Conservation (phyloP, 2,797 vertebrate genomes). For the Halcyon chelicuti region DNA sequence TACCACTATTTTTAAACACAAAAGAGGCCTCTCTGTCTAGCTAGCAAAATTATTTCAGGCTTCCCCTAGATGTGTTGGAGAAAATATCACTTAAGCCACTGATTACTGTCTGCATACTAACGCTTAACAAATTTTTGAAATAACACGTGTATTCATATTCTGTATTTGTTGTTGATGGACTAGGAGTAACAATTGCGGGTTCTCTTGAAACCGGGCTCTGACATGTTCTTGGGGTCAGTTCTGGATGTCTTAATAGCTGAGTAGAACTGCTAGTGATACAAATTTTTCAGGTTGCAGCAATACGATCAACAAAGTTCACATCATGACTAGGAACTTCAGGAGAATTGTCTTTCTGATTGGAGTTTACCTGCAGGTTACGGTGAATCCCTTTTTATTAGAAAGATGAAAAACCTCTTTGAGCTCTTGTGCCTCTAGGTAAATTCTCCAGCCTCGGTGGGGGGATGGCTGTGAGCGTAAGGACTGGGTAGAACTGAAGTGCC, state of each 20-base stretch:
- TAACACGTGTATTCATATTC: background rate
- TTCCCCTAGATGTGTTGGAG: background rate
- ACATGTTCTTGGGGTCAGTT: background rate
- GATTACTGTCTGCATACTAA: background rate
- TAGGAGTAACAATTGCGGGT: background rate
- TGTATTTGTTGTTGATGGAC: background rate
- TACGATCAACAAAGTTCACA: background rate
- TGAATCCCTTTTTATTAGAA: background rate
- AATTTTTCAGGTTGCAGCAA: background rate
- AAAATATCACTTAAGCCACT: background rate
- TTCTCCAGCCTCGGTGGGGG: background rate
- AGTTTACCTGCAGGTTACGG: background rate
- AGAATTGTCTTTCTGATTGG: background rate
- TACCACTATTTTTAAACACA: background rate
- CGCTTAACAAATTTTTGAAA: background rate
- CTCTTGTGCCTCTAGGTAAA: background rate
- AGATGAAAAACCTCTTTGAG: background rate
- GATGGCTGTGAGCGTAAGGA: background rate
- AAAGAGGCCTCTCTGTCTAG: background rate
- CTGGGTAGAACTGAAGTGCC: background rate
- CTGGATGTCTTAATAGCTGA: background rate
- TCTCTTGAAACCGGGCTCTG: background rate
- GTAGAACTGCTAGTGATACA: background rate
- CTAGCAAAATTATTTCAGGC: background rate
- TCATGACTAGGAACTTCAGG: fast-evolving